A percentile compares a stretch with the other conserved stretches of the same genome.
Conservation (phyloP, 2,113 vertebrate genomes). For the Crocuta crocuta region DNA sequence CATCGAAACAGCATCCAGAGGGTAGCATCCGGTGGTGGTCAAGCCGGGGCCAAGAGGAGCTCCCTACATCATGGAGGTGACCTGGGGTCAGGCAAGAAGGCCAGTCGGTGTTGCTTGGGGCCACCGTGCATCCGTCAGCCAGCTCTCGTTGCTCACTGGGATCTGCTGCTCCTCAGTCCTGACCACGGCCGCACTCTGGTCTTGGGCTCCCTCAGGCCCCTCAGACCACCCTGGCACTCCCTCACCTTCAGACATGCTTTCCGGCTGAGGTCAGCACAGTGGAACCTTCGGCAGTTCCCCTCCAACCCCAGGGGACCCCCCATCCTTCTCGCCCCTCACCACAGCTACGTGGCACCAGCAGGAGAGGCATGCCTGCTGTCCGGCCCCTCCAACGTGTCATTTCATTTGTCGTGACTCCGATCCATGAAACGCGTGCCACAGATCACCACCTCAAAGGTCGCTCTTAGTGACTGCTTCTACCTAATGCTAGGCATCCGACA, state of each 20-base stretch:
- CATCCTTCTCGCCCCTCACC: neutral
- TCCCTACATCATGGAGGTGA: fast-evolving
- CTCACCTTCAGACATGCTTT: neutral
- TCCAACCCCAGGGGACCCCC: neutral
- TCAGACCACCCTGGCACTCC: fast-evolving
- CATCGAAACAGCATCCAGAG: fast-evolving
- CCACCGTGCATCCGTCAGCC: neutral
- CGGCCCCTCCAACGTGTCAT: neutral
- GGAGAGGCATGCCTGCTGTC: neutral
- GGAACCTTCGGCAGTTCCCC: neutral
- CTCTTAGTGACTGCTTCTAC: too few species aligned
- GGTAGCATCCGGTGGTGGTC: neutral
- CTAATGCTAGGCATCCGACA: fast-evolving
- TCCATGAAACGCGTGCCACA: neutral
- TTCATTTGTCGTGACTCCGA: neutral
- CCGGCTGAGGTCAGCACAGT: neutral
- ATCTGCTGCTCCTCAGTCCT: neutral
- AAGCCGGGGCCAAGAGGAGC: neutral
- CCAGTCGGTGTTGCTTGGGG: fast-evolving
- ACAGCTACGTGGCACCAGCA: fast-evolving
- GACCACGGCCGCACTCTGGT: neutral
- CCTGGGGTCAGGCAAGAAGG: neutral
- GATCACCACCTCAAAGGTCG: neutral
- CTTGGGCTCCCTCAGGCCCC: neutral
- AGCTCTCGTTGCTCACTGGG: neutral